A percentile compares a stretch with the other conserved stretches of the same genome.
Evolutionary conservation across 2,113 vertebrate genomes (phyloP).

Genomic region (Megalops atlanticus): DNA sequence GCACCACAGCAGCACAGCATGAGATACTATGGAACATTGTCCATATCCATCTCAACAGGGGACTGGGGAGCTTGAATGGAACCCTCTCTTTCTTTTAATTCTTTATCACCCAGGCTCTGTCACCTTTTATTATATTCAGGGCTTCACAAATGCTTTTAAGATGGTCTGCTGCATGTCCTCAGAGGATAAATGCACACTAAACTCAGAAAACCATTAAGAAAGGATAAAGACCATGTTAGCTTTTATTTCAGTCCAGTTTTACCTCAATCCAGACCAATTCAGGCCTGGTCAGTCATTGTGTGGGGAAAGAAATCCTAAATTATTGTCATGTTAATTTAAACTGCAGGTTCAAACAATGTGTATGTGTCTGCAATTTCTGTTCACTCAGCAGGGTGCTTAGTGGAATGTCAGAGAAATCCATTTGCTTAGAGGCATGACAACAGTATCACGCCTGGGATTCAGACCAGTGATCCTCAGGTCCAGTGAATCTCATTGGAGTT

Average conservation of each 20-base stretch:
- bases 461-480: no score
- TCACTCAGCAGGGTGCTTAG: no score
- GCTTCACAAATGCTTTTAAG: conserved; percentile 41
- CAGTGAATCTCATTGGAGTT: no score
- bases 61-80: conserved; percentile 61
- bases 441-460: no score
- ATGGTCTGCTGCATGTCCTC: conserved; percentile 47
- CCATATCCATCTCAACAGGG: conserved; percentile 64
- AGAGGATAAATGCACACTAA: conserved; percentile 51
- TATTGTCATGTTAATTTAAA: neutral
- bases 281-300: neutral
- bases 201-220: conserved; percentile 42
- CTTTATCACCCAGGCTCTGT: conserved; percentile 65
- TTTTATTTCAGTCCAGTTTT: neutral
- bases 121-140: conserved; percentile 64
- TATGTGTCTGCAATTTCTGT: no score
- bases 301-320: neutral
- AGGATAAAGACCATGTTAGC: neutral
- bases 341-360: neutral
- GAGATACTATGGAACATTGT: conserved; percentile 63
- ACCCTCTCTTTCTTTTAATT: conserved; percentile 61
- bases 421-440: no score
- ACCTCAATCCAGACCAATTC: neutral
- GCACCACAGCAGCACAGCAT: no score
- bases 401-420: no score